Conservation (phyloP, 1,140 invertebrate genomes). For the Gonatopus flavifemur region DNA sequence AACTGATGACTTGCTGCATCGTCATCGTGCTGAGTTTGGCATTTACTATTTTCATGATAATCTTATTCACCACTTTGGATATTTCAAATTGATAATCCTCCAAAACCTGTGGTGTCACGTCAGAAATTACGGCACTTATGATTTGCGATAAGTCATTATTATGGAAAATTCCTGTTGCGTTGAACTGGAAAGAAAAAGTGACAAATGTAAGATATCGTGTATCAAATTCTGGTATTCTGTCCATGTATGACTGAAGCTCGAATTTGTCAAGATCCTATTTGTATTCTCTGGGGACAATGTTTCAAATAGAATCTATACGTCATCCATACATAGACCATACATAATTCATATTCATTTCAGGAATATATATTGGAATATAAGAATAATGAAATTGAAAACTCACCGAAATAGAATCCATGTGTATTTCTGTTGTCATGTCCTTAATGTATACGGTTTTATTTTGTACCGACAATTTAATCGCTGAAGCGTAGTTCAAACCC, state of each 20-base stretch:
- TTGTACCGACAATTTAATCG: too few relatives aligned
- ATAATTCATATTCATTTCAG: too few relatives aligned
- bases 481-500: too few relatives aligned
- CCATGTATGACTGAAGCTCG: constrained; percentile 2
- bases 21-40: constrained; percentile 1
- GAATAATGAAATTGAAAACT: too few relatives aligned
- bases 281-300: constrained; percentile 8
- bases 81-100: constrained; percentile 19
- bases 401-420: too few relatives aligned
- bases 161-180: constrained; percentile 22
- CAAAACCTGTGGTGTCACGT: constrained; percentile 14
- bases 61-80: constrained; percentile 3
- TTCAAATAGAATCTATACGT: too few relatives aligned
- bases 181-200: constrained; percentile 16
- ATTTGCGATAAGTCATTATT: constrained; percentile 23
- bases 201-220: neutral
- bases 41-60: constrained; percentile 4
- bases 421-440: too few relatives aligned
- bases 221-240: neutral
- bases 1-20: too few relatives aligned
- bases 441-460: too few relatives aligned
- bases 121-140: constrained; percentile 18
- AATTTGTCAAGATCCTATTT: neutral
- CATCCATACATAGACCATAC: too few relatives aligned
- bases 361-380: too few relatives aligned